Percentiles rank a stretch among this genome's conserved stretches.
phyloP scores from a whole-genome alignment of 2,888 invertebrate species.

The Chorisops tibialis region DNA sequence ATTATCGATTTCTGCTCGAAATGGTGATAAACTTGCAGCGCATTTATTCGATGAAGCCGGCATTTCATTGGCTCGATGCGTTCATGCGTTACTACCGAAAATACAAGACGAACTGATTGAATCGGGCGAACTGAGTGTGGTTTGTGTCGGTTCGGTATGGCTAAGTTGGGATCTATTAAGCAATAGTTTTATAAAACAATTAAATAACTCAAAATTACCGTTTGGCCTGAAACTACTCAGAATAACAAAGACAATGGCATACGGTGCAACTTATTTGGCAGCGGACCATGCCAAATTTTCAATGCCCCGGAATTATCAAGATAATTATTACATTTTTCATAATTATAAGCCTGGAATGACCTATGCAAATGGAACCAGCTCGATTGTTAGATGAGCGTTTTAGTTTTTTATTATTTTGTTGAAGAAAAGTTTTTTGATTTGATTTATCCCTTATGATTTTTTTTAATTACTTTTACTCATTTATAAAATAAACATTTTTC shows the following conservation, averaged over 20 bases:
- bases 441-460: neutral
- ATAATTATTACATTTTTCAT: constrained; percentile 66
- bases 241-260: constrained; percentile 71
- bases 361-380: constrained; percentile 10
- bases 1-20: constrained; percentile 64
- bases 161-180: constrained; percentile 82
- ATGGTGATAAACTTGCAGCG: constrained; percentile 69
- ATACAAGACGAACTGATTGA: constrained; percentile 56
- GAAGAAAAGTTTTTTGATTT: neutral
- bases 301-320: constrained; percentile 67
- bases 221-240: constrained; percentile 60
- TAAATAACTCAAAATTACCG: constrained; percentile 50
- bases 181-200: constrained; percentile 63
- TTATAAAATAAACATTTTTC: constrained; percentile 7
- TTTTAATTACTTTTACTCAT: constrained; percentile 10
- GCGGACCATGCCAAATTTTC: constrained; percentile 65
- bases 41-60: constrained; percentile 72
- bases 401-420: too few relatives aligned
- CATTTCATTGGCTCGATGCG: constrained; percentile 60
- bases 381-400: neutral
- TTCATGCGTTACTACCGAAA: constrained; percentile 62
- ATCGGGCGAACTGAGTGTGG: constrained; percentile 60
- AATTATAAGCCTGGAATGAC: constrained; percentile 34
- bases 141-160: constrained; percentile 95
- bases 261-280: constrained; percentile 84